These are phyloP conservation scores for Platycheirus albimanus DNA, from an alignment of 2,888 invertebrate species.

Conservation along the genomic window DNA sequence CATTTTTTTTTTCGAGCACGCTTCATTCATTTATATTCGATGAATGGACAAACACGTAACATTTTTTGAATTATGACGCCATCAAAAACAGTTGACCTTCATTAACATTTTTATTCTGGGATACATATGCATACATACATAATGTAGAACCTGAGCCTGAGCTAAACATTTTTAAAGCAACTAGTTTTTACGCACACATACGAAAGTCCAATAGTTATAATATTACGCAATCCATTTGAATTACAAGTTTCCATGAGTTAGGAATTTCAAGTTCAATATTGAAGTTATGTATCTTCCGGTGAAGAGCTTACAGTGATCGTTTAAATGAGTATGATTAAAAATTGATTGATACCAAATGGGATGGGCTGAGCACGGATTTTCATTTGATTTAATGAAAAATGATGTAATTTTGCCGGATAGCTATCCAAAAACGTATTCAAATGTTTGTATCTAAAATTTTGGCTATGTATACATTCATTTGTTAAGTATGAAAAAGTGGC, in stretches of 20 bases:
- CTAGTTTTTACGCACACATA: neutral
- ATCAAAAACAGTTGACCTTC: constrained; percentile 1
- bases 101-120: constrained; percentile 6
- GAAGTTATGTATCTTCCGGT: constrained; percentile 3
- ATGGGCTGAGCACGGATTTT: too few relatives aligned
- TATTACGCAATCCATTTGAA: constrained; percentile 48
- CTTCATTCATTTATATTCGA: constrained; percentile 4
- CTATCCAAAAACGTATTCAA: too few relatives aligned
- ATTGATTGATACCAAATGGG: too few relatives aligned
- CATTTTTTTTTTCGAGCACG: neutral
- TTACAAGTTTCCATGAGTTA: neutral
- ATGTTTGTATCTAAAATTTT: too few relatives aligned
- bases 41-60: neutral
- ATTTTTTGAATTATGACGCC: constrained; percentile 7
- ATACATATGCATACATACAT: neutral
- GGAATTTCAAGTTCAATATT: neutral
- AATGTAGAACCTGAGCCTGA: neutral
- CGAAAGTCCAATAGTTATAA: constrained; percentile 4
- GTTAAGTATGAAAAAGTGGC: too few relatives aligned
- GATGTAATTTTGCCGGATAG: neutral
- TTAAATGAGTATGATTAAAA: too few relatives aligned
- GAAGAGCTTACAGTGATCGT: neutral
- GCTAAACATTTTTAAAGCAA: neutral
- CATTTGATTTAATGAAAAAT: neutral
- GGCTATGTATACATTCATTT: too few relatives aligned